Evolutionary conservation across 2,113 vertebrate species (phyloP), one percentile per base, ranked within the genome.

Genomic region (Alethe castanea): DNA sequence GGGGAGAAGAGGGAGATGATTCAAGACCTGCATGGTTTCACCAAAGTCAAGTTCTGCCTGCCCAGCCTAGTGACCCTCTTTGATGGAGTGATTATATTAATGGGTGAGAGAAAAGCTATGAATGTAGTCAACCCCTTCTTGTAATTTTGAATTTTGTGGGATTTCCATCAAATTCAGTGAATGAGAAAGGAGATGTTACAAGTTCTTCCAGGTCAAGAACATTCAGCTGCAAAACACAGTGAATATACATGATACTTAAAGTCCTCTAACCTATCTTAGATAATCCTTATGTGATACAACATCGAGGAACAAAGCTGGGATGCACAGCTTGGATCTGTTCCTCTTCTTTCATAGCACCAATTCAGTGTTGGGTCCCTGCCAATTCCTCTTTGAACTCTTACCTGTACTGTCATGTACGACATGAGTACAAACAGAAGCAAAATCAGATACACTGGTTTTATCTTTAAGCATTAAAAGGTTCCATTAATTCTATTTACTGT

Each of bases 51-150:
- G 35, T 13, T 35, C 22, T 59, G 11, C 22, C 77, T 59, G 57
- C 19, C 19, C 36, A 42, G 2, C 2, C 12, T 28, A 24, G 6
- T 28, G 5, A 6, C 20, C 14, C 22, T 57, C 17, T 44, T 20
- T 44, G 44, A 23, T 2, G 8, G 26, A 72, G 18, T 50, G 12
- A 33, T 26, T 42, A 7, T 9, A 9, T 29, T 50, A 11, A 6
- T 17, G 28, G 36, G 38, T 28, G 53, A 74, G 15, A 36, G 23
- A n/a, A 81, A 45, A 81, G 19, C 15, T 14, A 29, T 11, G 10
- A 31, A 33, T 36, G 19, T 33, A 1, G 0, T 36, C 26, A 59
- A 24, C 5, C 1, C 4, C 23, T 33, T 23, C n/a, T 18, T 26
- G 0, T 42, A 57, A 28, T 31, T 28, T 73, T 56, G 26, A 42